Evolutionary conservation across 2,797 vertebrate species (phyloP).

Genomic region (Todus mexicanus): DNA sequence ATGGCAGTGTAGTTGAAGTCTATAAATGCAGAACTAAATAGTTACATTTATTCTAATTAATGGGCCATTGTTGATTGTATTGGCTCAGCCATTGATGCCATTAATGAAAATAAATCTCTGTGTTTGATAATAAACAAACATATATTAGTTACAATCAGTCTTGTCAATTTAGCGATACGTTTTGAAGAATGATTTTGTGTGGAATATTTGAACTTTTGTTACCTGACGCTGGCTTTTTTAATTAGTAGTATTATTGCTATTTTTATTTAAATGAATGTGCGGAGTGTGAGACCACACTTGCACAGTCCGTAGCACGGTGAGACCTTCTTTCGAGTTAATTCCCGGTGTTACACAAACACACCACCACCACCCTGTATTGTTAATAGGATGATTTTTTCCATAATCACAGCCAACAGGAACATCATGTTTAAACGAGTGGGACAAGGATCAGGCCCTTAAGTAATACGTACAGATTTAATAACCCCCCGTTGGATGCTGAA

Average conservation of each 20-base stretch:
- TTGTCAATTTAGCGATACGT: background rate
- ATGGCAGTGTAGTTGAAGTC: background rate
- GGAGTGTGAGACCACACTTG: background rate
- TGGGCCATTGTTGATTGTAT: background rate
- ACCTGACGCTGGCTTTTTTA: background rate
- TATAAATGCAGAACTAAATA: background rate
- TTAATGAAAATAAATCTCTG: background rate
- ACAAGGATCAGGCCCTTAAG: slow-evolving; percentile 25
- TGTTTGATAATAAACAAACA: slow-evolving; percentile 9
- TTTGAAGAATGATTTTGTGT: background rate
- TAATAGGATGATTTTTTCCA: background rate
- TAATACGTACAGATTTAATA: slow-evolving; percentile 1
- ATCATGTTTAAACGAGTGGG: background rate
- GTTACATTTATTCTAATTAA: slow-evolving; percentile 5
- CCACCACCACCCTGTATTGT: background rate
- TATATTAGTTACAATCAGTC: background rate
- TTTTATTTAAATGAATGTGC: background rate
- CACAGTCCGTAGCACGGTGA: background rate
- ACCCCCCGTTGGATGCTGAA: slow-evolving; percentile 13
- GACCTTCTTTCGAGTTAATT: background rate
- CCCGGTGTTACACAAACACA: background rate
- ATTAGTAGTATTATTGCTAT: background rate
- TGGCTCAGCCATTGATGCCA: background rate
- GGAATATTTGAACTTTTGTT: background rate
- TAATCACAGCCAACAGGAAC: background rate